These are phyloP conservation scores for Lasiurus cinereus DNA, from an alignment of 2,113 vertebrate genomes.

Conservation along the genomic window DNA sequence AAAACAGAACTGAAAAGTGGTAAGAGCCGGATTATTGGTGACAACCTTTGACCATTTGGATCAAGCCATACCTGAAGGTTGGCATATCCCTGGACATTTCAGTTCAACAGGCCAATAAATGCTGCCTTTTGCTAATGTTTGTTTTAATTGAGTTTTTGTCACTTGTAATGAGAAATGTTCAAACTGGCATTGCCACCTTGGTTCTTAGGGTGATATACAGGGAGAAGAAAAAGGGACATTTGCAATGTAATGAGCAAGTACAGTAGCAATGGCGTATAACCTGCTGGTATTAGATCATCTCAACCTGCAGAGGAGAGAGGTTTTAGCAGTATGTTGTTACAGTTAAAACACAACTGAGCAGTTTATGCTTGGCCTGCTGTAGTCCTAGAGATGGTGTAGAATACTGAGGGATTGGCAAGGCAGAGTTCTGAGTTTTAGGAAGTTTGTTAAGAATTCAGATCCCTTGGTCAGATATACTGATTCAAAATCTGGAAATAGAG, in stretches of 20 bases:
- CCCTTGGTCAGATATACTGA: neutral
- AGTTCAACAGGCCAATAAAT: neutral
- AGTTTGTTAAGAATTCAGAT: neutral
- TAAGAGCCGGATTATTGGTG: neutral
- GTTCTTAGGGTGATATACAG: neutral
- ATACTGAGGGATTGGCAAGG: neutral
- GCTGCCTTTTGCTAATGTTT: neutral
- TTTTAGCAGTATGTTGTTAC: neutral
- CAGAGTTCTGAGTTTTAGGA: neutral
- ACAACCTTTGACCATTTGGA: neutral
- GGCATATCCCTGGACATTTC: neutral
- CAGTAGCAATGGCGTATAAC: neutral
- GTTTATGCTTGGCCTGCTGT: neutral
- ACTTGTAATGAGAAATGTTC: neutral
- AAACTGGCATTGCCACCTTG: neutral
- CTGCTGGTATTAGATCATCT: neutral
- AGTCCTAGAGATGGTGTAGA: neutral
- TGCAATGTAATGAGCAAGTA: neutral
- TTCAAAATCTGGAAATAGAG: neutral
- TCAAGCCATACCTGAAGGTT: neutral
- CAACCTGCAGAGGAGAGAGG: neutral
- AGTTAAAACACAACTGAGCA: neutral
- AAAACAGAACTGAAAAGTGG: neutral
- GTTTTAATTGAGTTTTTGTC: slow-evolving; percentile 23
- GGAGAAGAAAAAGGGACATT: neutral